Evolutionary conservation across 1,140 invertebrate species (phyloP).

Genomic region (Augochlora pura): DNA sequence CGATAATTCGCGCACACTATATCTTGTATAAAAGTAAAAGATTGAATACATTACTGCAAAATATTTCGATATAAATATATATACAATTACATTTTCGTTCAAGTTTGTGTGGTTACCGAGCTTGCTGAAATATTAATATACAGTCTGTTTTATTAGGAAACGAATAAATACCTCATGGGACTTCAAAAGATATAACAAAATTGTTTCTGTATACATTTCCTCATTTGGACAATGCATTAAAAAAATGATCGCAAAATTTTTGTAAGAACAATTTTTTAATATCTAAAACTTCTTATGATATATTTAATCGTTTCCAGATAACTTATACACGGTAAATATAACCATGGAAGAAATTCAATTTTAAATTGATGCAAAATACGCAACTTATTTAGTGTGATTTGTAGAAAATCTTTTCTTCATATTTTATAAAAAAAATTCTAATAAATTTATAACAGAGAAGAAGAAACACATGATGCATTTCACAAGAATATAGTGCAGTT

Average conservation of each 20-base stretch:
- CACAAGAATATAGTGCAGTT: conserved; percentile 2
- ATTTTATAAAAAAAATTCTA: conserved; percentile 27
- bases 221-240: too few relatives aligned
- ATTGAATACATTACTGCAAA: conserved; percentile 25
- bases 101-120: conserved; percentile 9
- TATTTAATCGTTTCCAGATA: too few relatives aligned
- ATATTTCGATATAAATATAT: conserved; percentile 19
- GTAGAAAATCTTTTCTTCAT: neutral
- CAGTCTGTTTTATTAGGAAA: too few relatives aligned
- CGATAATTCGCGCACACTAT: conserved; percentile 19
- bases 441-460: conserved; percentile 4
- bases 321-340: neutral
- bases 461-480: conserved; percentile 19
- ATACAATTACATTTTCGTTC: conserved; percentile 25
- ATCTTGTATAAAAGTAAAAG: conserved; percentile 35
- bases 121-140: conserved; percentile 12
- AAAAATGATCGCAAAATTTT: too few relatives aligned
- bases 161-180: too few relatives aligned
- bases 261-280: too few relatives aligned
- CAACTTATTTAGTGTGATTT: conserved; percentile 16
- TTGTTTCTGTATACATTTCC: too few relatives aligned
- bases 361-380: conserved; percentile 12
- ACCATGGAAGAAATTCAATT: conserved; percentile 5
- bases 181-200: too few relatives aligned
- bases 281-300: too few relatives aligned